Conservation (phyloP, 2,888 invertebrate genomes). For the Drosophila cyrtoloma region DNA sequence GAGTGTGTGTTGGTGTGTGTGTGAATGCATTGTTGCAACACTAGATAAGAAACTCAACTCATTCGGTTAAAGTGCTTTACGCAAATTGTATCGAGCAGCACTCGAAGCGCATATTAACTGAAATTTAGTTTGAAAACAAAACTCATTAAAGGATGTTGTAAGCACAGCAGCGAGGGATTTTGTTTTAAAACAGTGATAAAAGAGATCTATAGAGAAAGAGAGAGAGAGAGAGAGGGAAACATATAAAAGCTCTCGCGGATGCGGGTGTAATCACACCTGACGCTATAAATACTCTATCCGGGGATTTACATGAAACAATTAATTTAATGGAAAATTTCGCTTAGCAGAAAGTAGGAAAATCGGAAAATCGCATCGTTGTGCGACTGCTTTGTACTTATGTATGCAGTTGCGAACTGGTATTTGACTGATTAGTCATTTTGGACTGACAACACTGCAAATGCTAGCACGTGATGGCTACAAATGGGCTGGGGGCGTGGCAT, state of each 20-base stretch:
- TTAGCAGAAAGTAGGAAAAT: conserved; percentile 5
- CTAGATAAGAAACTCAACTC: conserved; percentile 64
- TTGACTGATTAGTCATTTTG: conserved; percentile 77
- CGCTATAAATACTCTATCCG: conserved; percentile 57
- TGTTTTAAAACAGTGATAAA: conserved; percentile 10
- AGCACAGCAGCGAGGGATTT: conserved; percentile 24
- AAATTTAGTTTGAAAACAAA: conserved; percentile 75
- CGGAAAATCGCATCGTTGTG: neutral
- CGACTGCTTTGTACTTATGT: conserved; percentile 2
- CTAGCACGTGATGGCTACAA: conserved; percentile 63
- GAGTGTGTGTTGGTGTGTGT: conserved; percentile 17
- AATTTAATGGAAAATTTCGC: conserved; percentile 67
- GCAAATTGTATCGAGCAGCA: conserved; percentile 71
- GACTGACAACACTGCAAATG: conserved; percentile 70
- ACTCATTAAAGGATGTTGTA: conserved; percentile 72
- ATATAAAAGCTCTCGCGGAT: conserved; percentile 35
- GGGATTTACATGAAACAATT: conserved; percentile 71
- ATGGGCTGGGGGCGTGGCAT: conserved; percentile 22
- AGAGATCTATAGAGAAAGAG: neutral
- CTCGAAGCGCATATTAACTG: conserved; percentile 73
- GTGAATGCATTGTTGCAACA: conserved; percentile 54
- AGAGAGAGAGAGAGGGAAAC: neutral
- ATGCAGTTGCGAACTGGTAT: conserved; percentile 38
- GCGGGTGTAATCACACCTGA: conserved; percentile 74
- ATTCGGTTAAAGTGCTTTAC: conserved; percentile 69